Conservation (phyloP, 2,113 vertebrate genomes). For the Cisticola juncidis region DNA sequence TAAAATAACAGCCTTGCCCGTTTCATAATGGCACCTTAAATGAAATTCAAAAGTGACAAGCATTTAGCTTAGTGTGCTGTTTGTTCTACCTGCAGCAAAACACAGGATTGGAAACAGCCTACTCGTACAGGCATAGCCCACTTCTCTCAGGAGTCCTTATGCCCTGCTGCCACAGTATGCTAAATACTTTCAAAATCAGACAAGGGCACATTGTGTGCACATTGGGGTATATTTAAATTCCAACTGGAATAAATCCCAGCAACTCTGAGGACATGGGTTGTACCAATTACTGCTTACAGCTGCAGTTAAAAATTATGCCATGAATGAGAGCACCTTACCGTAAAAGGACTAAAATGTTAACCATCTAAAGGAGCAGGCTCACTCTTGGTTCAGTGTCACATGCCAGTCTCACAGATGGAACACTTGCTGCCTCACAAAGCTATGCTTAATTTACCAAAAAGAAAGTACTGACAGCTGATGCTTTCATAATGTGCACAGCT, state of each 20-base stretch:
- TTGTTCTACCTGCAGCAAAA: conserved; percentile 25
- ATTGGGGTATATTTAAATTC: conserved; percentile 16
- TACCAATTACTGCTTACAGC: conserved; percentile 34
- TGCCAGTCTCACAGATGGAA: background rate
- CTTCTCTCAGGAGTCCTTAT: background rate
- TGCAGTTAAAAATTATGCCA: conserved; percentile 27
- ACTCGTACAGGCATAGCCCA: background rate
- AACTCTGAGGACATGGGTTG: background rate
- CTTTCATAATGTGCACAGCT: background rate
- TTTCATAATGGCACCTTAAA: conserved; percentile 9
- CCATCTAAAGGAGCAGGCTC: background rate
- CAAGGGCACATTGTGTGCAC: conserved; percentile 26
- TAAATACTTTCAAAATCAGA: conserved; percentile 8
- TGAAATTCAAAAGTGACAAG: background rate
- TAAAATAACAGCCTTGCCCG: conserved; percentile 13
- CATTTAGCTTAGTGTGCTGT: background rate
- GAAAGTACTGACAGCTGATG: background rate
- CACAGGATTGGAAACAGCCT: background rate
- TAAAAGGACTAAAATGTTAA: conserved; percentile 50
- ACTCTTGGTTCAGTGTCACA: background rate
- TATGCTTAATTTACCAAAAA: background rate
- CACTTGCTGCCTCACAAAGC: background rate
- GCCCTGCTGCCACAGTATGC: background rate
- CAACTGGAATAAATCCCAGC: conserved; percentile 18
- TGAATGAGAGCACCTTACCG: background rate